Conservation (phyloP, 2,797 vertebrate species). For the Basileuterus tristriatus region DNA sequence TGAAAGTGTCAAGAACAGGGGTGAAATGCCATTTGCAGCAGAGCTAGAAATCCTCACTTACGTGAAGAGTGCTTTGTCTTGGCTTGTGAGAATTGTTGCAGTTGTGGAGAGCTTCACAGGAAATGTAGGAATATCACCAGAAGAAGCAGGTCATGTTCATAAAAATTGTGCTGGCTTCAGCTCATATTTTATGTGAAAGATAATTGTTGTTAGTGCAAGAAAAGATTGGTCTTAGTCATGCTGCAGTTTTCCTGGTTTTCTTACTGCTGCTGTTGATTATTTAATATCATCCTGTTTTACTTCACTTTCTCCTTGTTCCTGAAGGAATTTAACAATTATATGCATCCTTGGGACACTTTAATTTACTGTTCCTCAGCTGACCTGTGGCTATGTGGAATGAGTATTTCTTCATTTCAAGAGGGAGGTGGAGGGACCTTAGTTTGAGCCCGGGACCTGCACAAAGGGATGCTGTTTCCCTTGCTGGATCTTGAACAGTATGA, state of each 20-base stretch:
- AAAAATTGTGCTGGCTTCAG: background rate
- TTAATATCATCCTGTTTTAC: background rate
- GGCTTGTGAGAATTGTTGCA: background rate
- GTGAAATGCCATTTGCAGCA: background rate
- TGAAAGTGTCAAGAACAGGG: background rate
- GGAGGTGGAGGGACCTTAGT: background rate
- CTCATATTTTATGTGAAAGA: background rate
- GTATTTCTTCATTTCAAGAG: background rate
- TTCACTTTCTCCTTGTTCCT: background rate
- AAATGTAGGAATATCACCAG: background rate
- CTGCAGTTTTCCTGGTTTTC: background rate
- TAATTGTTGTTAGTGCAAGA: background rate
- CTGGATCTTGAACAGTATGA: background rate
- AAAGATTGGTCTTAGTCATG: background rate
- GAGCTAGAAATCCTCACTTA: background rate
- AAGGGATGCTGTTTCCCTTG: background rate
- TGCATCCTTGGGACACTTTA: background rate
- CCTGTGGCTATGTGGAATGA: background rate
- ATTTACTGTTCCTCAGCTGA: background rate
- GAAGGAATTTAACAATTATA: background rate
- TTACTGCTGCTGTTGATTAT: background rate
- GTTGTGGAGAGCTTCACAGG: background rate
- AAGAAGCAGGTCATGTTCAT: background rate
- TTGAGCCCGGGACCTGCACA: fast-evolving
- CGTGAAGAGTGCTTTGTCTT: fast-evolving